Conservation (phyloP, 2,113 vertebrate species). For the Cygnus atratus region DNA sequence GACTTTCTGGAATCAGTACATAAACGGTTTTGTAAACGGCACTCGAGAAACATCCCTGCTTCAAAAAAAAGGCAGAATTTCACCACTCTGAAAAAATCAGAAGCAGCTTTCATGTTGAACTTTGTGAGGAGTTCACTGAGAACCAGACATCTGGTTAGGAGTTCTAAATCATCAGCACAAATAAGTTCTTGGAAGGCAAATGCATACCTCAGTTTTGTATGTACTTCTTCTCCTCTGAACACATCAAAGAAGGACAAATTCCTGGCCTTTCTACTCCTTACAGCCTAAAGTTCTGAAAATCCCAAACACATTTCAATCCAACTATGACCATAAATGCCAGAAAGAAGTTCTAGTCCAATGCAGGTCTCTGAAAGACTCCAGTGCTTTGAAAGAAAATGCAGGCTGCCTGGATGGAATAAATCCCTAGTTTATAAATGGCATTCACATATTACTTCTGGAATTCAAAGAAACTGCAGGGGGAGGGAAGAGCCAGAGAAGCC, state of each 20-base stretch:
- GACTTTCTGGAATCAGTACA: background rate
- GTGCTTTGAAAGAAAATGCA: background rate
- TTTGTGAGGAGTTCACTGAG: background rate
- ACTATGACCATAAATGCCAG: background rate
- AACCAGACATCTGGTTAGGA: background rate
- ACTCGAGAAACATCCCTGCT: background rate
- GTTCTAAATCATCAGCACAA: background rate
- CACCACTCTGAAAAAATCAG: background rate
- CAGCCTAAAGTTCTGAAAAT: background rate
- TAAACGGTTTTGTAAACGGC: background rate
- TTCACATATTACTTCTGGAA: background rate
- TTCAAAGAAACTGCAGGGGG: background rate
- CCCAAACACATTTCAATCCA: background rate
- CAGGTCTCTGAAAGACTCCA: background rate
- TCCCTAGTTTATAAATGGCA: background rate
- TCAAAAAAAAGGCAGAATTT: background rate
- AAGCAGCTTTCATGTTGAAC: background rate
- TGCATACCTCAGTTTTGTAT: background rate
- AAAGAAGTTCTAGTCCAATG: background rate
- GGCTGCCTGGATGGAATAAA: background rate
- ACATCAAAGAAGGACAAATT: background rate
- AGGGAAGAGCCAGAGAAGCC: background rate
- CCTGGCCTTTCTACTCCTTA: background rate
- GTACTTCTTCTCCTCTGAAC: background rate
- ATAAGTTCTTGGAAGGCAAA: constrained; percentile 3